These are phyloP conservation scores for Dichetophora obliterata DNA, from an alignment of 2,888 invertebrate species.

Conservation along the genomic window DNA sequence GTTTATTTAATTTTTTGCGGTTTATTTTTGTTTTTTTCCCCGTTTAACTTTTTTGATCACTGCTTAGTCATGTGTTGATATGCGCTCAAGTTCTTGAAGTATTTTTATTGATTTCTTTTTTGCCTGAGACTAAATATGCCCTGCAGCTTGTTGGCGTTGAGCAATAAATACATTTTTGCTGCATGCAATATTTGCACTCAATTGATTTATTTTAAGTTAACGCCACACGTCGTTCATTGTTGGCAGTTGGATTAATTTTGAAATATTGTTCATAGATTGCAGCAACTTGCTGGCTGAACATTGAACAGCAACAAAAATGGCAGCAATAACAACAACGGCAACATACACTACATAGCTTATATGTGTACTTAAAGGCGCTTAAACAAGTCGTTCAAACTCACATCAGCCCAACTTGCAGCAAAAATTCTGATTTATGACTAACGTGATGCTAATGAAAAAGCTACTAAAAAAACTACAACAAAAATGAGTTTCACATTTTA, in stretches of 20 bases:
- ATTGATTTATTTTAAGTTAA: conserved; percentile 61
- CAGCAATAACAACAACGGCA: conserved; percentile 4
- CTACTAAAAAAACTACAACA: background rate
- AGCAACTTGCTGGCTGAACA: conserved; percentile 18
- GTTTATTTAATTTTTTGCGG: no score
- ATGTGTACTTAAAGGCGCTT: conserved; percentile 39
- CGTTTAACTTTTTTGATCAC: background rate
- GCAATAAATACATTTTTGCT: conserved; percentile 30
- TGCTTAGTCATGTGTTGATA: conserved; percentile 10
- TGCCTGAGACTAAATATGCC: background rate
- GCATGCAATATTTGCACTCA: conserved; percentile 57
- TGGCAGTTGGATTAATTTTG: conserved; percentile 66
- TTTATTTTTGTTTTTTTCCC: background rate
- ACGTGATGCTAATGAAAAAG: conserved; percentile 33
- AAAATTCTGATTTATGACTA: conserved; percentile 40
- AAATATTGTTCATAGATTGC: conserved; percentile 57
- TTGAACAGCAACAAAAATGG: background rate
- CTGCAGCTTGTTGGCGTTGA: conserved; percentile 15
- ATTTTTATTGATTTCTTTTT: background rate
- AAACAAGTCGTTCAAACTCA: conserved; percentile 39
- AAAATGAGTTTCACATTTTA: background rate
- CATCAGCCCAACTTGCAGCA: background rate
- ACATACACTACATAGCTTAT: background rate
- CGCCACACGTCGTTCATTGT: conserved; percentile 47
- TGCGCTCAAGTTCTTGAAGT: background rate